Percentiles rank a stretch among this genome's conserved stretches.
phyloP scores from a whole-genome alignment of 2,113 vertebrate genomes.

The Gymnorhina tibicen region DNA sequence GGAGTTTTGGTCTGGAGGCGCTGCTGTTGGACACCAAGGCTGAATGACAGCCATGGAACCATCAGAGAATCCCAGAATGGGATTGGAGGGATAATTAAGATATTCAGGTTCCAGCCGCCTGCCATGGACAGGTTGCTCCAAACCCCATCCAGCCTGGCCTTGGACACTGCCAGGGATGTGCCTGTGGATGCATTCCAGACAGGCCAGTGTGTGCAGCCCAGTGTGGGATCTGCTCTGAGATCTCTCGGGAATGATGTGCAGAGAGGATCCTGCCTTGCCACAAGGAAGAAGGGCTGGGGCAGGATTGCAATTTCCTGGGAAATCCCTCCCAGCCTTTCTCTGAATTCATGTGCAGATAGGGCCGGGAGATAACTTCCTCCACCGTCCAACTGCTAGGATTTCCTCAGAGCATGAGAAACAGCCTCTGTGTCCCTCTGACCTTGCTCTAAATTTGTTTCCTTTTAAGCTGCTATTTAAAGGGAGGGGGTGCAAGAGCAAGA shows the following conservation, averaged over 20 bases:
- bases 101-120: not conserved
- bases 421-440: conserved; percentile 51
- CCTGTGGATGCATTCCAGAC: rapidly evolving
- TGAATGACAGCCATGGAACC: not conserved
- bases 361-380: not conserved
- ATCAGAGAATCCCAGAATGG: not conserved
- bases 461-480: conserved; percentile 56
- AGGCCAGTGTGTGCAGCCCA: not conserved
- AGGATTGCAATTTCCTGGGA: not conserved
- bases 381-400: conserved; percentile 15
- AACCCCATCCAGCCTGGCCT: not conserved
- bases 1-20: not conserved
- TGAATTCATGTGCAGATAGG: not conserved
- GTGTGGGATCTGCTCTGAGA: not conserved
- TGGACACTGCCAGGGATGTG: not conserved
- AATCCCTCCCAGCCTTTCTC: not conserved
- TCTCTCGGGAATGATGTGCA: rapidly evolving
- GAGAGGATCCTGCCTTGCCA: not conserved
- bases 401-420: conserved; percentile 61
- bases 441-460: conserved; percentile 61
- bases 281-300: not conserved
- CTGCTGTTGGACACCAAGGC: not conserved
- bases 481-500: not conserved
- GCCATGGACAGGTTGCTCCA: not conserved
- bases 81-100: no score